Evolutionary conservation across 2,888 invertebrate species (phyloP), one percentile per base, ranked within the genome.

Genomic region (Drosophila picticornis): DNA sequence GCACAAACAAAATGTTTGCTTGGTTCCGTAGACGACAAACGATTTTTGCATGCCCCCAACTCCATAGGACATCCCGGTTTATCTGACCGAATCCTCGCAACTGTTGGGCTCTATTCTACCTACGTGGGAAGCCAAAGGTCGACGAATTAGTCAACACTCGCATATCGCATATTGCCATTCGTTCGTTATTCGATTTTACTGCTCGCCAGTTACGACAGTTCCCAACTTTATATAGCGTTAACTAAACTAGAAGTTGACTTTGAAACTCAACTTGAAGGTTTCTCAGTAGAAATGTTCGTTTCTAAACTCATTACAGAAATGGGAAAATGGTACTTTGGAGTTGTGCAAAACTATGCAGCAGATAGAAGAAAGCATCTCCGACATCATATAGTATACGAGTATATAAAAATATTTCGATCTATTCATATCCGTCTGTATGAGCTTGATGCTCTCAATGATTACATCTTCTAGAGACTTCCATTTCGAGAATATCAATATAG

Each of bases 1-100:
- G 83, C 80, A 83, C 88, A 88, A 88, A 90, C 90, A 88, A 88
- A 86, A 78, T 88, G 84, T 85, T 86, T 84, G 76, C 76, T 71
- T 67, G 75, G 64, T 70, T 64, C 55, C 38, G 48, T 51, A 9
- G 40, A 31, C 61, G 56, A 48, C 51, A 58, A 55, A 60, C 62
- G 76, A 79, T 66, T 75, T 79, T 79, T 79, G 78, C 76, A 80
- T 78, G 72, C 72, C 67, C 58, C 57, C 3, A 38, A 57, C 34
- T 63, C 40, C 61, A 36, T 36, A 48, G 50, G 48, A 57, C 55
- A 62, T 62, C 51, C 46, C 51, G 61, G 36, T 25, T 63, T 72
- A 58, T 71, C 48, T 50, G 40, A 29, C 56, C 36, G 10, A 36
- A 71, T 57, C 36, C 25, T 16, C 25, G 46, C 16, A 43, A 27